Evolutionary conservation across 2,113 vertebrate species (phyloP), one percentile per base, ranked within the genome.

Genomic region (Octodon degus): DNA sequence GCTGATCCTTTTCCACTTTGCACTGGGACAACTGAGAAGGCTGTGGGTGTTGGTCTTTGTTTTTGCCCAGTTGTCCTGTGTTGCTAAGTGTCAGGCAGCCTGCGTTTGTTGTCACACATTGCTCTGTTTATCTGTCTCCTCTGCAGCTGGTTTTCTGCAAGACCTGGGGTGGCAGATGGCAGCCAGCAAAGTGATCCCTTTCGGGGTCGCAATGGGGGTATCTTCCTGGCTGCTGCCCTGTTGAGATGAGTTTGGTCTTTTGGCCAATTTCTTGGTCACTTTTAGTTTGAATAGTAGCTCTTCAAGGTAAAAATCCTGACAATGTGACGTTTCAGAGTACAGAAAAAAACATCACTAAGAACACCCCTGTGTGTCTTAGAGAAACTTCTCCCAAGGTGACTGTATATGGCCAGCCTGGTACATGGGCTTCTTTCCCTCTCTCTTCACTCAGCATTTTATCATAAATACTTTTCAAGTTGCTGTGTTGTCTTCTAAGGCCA

Each of bases 21-120:
- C 68, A 14, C 58, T 22, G 0, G 37, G 95, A 67, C 76, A 84
- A 37, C 93, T 84, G 74, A 74, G 95, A 79, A 65, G 82, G 72
- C 86, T 7, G 37, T 77, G 72, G 13, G 55, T 34, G 72, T 11
- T 2, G 50, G 81, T 50, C 81, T 97, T 92, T 95, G 96, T 95
- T 93, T 96, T 47, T 25, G 47, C 27, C 70, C 47, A 93, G 97
- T 96, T 97, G 97, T 96, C 94, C 91, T 13, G 34, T 19, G 97
- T 97, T 97, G 97, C 97, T 97, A 97, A 92, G 97, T 92, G 30
- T 6, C 58, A 43, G 80, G 84, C 25, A 27, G 86, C 50, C 60
- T 27, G 74, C 60, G 34, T 88, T 62, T 94, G 93, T 74, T 43
- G 68, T 77, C 32, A 17, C 92, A 53, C 2, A 50, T 22, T 24